phyloP scores from a whole-genome alignment of 2,888 invertebrate species.

The Incurvaria masculella region DNA sequence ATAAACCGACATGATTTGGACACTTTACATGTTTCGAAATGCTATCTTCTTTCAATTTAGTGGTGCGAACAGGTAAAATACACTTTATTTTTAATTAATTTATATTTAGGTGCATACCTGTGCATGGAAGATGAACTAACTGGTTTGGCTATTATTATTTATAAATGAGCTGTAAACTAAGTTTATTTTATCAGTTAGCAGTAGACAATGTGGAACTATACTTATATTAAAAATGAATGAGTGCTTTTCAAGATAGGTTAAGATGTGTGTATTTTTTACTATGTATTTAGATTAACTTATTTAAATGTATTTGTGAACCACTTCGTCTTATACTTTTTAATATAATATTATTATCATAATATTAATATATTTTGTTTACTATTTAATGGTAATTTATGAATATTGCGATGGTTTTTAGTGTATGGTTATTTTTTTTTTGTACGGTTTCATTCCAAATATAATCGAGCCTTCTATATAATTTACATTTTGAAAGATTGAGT shows the following conservation, averaged over 20 bases:
- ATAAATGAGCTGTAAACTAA: neutral
- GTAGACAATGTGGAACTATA: neutral
- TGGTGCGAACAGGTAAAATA: neutral
- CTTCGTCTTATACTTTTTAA: neutral
- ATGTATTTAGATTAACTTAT: constrained; percentile 36
- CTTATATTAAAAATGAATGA: constrained; percentile 20
- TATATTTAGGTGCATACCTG: neutral
- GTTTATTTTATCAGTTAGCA: neutral
- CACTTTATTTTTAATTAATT: neutral
- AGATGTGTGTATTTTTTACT: constrained; percentile 55
- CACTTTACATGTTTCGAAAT: neutral
- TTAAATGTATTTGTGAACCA: neutral
- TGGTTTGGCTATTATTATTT: neutral
- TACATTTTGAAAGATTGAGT: constrained; percentile 26
- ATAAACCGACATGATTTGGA: neutral
- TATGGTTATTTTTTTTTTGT: neutral
- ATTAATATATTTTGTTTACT: neutral
- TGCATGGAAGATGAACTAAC: neutral
- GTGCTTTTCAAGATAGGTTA: constrained; percentile 54
- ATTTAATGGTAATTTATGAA: neutral
- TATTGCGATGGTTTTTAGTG: neutral
- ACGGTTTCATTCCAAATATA: constrained; percentile 7
- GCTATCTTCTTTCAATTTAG: neutral
- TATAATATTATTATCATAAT: neutral
- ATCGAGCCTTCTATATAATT: constrained; percentile 42